These are phyloP conservation scores for Haemorhous mexicanus DNA, from an alignment of 2,113 vertebrate species.

Conservation along the genomic window DNA sequence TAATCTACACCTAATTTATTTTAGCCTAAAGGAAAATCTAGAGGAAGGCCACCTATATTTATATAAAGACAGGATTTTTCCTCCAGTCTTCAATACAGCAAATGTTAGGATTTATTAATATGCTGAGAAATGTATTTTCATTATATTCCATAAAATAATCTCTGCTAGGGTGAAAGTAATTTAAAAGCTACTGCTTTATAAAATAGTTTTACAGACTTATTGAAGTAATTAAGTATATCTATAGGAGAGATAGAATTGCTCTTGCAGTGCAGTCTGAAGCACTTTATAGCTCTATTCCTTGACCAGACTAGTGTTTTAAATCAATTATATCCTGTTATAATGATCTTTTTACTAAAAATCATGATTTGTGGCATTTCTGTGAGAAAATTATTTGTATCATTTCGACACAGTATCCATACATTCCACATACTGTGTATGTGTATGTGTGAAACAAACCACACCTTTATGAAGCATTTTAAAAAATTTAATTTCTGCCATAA, in stretches of 20 bases:
- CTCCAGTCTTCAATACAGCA: not conserved
- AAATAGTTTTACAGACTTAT: slow-evolving; percentile 50
- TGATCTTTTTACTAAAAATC: slow-evolving; percentile 15
- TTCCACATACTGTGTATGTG: not conserved
- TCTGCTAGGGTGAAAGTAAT: slow-evolving; percentile 13
- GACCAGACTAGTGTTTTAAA: slow-evolving; percentile 36
- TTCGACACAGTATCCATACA: not conserved
- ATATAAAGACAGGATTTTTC: not conserved
- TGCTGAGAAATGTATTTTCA: slow-evolving; percentile 32
- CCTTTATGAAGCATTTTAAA: slow-evolving; percentile 30
- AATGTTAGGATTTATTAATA: slow-evolving; percentile 36
- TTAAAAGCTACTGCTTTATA: slow-evolving; percentile 44
- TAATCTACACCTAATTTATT: not conserved
- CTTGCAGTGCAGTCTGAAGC: not conserved
- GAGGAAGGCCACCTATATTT: not conserved
- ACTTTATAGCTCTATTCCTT: slow-evolving; percentile 20
- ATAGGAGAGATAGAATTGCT: not conserved
- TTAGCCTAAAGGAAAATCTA: not conserved
- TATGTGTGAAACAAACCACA: not conserved
- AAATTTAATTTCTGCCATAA: not conserved
- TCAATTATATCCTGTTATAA: slow-evolving; percentile 36
- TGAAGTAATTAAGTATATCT: slow-evolving; percentile 48
- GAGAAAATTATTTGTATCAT: not conserved
- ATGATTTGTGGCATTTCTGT: not conserved
- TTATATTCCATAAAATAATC: slow-evolving; percentile 38